Base-by-base conservation (phyloP, 2,113 vertebrate species). In the Proterorhinus semilunaris region DNA sequence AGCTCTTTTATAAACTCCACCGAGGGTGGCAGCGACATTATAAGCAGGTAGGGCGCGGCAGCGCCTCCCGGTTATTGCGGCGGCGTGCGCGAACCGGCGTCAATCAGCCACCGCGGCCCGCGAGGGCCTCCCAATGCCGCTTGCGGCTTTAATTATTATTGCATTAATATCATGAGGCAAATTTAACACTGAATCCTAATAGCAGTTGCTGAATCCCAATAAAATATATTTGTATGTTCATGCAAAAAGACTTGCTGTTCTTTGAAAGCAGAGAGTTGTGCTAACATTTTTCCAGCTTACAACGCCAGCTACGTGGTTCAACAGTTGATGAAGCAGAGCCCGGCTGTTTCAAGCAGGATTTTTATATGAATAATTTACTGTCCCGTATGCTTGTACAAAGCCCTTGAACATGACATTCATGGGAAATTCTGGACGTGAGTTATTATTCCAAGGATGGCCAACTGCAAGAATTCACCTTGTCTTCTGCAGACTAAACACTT, bases 311-410 rank as follows among this genome's bases (percentile, higher is more conserved):
- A 75, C 80, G 75, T 11, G 59, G 71, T 78, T 79, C 70, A 82
- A 77, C 74, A 71, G 79, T 43, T 85, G 88, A 85, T 83, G 79
- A 84, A 88, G 83, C 69, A 69, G 67, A 88, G 80, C 68, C 77
- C 62, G 66, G 79, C 86, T 70, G 69, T 81, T 82, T 71, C 80
- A 83, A 86, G 85, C 75, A 79, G 27, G 66, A 80, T 72, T 87
- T 87, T 75, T 53, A 75, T 66, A 85, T 87, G 81, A 87, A 88
- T 88, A 85, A 90, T 90, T 88, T 76, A 89, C 79, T 10, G 43
- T 64, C 48, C 81, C 66, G 81, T 79, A 79, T 78, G 68, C 83
- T 79, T 75, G 71, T 76, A 81, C 79, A 81, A 83, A 84, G 85
- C 85, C 80, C 79, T 74, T 62, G 76, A 82, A 81, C 79, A 75